Base-by-base conservation (phyloP, 2,797 vertebrate genomes). In the Chrosomus eos region DNA sequence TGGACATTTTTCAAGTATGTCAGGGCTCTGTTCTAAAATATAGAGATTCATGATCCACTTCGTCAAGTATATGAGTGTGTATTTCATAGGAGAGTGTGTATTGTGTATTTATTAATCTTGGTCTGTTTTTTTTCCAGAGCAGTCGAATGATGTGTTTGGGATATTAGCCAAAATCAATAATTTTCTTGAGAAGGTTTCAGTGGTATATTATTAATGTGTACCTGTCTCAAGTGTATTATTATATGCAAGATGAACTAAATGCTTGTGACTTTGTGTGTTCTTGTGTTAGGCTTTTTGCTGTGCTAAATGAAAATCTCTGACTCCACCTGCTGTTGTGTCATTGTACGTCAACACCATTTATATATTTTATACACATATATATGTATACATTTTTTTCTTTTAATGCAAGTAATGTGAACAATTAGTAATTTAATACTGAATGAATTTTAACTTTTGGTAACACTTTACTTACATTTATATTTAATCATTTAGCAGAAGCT, bases 241-340 rank as follows among this genome's bases (percentile, higher is more conserved):
- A 58, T 3, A 43, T 19, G 18, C 4, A 21, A 3, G n/a, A 43
- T 28, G 10, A 40, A 28, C 4, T 40, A 40, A 55, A 71, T 11
- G 23, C 23, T 36, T 10, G 31, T 53, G 45, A 3, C 3, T 11
- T n/a, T 66, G 18, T 5, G 38, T 82, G 67, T 60, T 58, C 1
- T 45, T 73, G 62, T n/a, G 26, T 64, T 21, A 19, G 55, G 13
- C 14, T 2, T 64, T 55, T 8, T 48, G 53, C 36, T 26, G 28
- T 84, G 26, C 73, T 38, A 43, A 64, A 75, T 9, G 9, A 33
- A 77, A 23, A 14, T 60, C 55, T 40, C 7, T 33, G 31, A 55
- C 55, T 78, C 83, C 88, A 62, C 67, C 83, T 86, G 67, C 77
- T 71, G 70, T 36, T 71, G 45, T 14, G 21, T 48, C 13, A 10